Evolutionary conservation across 2,797 vertebrate species (phyloP).

Genomic region (Zenarchopterus dispar): DNA sequence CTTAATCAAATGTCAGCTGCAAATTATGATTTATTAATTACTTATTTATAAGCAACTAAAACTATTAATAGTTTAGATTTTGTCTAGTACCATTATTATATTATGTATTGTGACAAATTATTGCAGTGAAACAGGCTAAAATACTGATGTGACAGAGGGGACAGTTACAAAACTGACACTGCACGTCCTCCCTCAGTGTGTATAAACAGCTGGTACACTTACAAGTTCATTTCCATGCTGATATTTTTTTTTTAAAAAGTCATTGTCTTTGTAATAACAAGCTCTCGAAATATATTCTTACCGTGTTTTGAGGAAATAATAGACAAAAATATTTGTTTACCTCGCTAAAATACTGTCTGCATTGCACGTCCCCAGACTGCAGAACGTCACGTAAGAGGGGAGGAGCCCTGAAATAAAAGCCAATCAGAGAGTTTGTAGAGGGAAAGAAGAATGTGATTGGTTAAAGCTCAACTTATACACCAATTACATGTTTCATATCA

Average conservation of each 20-base stretch:
- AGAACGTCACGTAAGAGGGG: neutral
- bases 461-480: neutral
- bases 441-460: neutral
- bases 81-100: too few relatives aligned
- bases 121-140: neutral
- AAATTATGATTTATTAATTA: too few relatives aligned
- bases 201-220: neutral
- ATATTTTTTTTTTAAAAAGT: neutral
- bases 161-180: constrained; percentile 35
- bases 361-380: neutral
- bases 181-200: constrained; percentile 2
- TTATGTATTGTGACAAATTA: neutral
- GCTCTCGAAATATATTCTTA: neutral
- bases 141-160: neutral
- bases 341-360: neutral
- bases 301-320: neutral
- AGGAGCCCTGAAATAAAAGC: neutral
- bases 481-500: constrained; percentile 10
- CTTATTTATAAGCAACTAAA: too few relatives aligned
- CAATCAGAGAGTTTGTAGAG: constrained; percentile 5
- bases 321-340: constrained; percentile 8
- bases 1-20: too few relatives aligned
- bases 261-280: neutral
- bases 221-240: neutral
- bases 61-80: neutral